Evolutionary conservation across 2,888 invertebrate species (phyloP).

Genomic region (Hydrotaea diabolus): DNA sequence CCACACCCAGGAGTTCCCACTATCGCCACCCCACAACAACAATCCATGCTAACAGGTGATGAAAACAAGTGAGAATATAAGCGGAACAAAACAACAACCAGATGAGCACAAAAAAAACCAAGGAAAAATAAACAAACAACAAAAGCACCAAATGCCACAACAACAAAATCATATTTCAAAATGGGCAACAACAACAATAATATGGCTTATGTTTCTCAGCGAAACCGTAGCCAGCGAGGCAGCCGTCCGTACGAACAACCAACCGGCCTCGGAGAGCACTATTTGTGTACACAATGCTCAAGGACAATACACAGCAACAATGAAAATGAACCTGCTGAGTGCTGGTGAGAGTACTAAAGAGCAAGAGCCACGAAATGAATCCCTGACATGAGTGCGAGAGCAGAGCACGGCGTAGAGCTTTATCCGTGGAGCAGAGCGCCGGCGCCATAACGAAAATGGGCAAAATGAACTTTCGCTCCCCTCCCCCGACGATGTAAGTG

Average conservation of each 20-base stretch:
- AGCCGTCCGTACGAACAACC: neutral
- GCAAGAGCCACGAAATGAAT: neutral
- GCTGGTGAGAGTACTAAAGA: slow-evolving; percentile 1
- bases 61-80: slow-evolving; percentile 49
- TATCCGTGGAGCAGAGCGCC: slow-evolving; percentile 59
- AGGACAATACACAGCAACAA: slow-evolving; percentile 52
- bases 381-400: slow-evolving; percentile 1
- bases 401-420: slow-evolving; percentile 44
- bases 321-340: slow-evolving; percentile 28
- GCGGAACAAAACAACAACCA: slow-evolving; percentile 10
- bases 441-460: slow-evolving; percentile 30
- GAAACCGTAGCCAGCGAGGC: slow-evolving; percentile 9
- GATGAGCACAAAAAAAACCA: neutral
- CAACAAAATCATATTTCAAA: slow-evolving; percentile 38
- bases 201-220: slow-evolving; percentile 37
- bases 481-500: slow-evolving; percentile 50
- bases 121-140: slow-evolving; percentile 26
- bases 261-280: neutral
- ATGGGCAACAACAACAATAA: slow-evolving; percentile 37
- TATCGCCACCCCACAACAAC: slow-evolving; percentile 25
- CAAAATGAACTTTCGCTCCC: slow-evolving; percentile 47
- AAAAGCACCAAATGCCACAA: slow-evolving; percentile 41
- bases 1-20: no score
- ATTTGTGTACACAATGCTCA: slow-evolving; percentile 57
- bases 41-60: slow-evolving; percentile 62